Base-by-base conservation (phyloP, 92 coral and sea anemone genomes). In the Chrysogorgia sp. region DNA sequence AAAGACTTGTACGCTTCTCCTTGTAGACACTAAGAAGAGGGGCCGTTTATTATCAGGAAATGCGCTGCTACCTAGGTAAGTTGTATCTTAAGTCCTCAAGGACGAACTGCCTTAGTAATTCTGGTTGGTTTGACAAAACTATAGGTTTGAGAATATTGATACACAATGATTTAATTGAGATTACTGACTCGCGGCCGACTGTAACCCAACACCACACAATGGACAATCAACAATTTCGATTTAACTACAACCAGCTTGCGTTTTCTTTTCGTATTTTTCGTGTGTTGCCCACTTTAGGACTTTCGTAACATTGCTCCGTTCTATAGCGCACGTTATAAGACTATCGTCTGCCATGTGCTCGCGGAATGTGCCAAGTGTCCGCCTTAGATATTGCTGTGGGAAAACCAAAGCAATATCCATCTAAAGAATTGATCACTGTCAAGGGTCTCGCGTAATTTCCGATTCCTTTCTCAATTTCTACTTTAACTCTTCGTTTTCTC, bases 161-260 rank as follows among this genome's bases (percentile, higher is more conserved):
- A 26, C 20, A 30, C 62, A 28, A 71, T 21, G 62, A 43, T 71
- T 40, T 40, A 67, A 67, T 52, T 41, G 62, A 15, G 28, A 71
- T 71, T 71, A 7, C 17, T 14, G 9, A n/a, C n/a, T n/a, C n/a
- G 48, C 31, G 48, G 22, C 59, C 37, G 70, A 10, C 24, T 63
- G 79, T 72, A 72, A 72, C 22, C 79, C 20, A 31, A 72, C 37
- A 72, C 79, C 41, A n/a, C 49, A 52, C 79, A 72, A 72, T 72
- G 43, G 79, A 52, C 65, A 53, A 72, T 56, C 79, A 72, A 34
- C 65, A 72, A 52, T 72, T 65, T 52, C 34, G 48, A 65, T 49
- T 65, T 65, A 72, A 72, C 79, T 53, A 56, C 79, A 53, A 53
- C 33, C 79, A 72, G 65, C 64, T 53, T 72, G 53, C n/a, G 53